Evolutionary conservation across 2,113 vertebrate species (phyloP), one percentile per base, ranked within the genome.

Genomic region (Macrotis lagotis): DNA sequence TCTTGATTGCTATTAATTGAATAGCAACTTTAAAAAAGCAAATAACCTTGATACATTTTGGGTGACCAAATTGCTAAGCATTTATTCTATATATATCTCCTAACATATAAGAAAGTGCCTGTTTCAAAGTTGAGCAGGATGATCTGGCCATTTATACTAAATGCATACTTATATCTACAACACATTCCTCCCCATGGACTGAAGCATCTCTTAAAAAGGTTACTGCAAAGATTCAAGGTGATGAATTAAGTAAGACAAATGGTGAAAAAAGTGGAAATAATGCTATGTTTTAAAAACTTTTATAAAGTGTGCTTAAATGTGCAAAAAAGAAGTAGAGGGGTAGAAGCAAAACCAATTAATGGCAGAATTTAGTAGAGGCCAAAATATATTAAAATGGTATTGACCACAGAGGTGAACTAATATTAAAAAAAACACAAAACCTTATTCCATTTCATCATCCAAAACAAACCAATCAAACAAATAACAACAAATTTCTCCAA

Each of bases 341-440:
- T 37, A 5, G 93, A 94, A 96, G 91, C 88, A 96, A 49, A n/a
- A 97, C 95, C 96, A 95, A 97, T 97, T 97, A 59, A 97, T 83
- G 94, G n/a, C 3, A 28, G 2, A 94, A 95, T 93, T 89, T 83
- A 89, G n/a, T 48, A 37, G 91, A 96, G 52, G 22, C 89, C 92
- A 44, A 83, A 89, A 94, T 93, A 91, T 92, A 95, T 47, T 59
- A 90, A 89, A 96, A 96, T 97, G 95, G 95, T 16, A 94, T 91
- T 94, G 96, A 94, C 22, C 48, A 90, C 74, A 96, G 51, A 83
- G 94, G 59, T 91, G 28, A 96, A 37, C 25, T 83, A 66, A 96
- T n/a, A 74, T n/a, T 4, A 66, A 74, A n/a, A 66, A 74, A 74
- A 44, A n/a, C 19, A n/a, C 37, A 74, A 74, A 74, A 7, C 8